Evolutionary conservation across 2,888 invertebrate species (phyloP).

Genomic region (Lithosia quadra): DNA sequence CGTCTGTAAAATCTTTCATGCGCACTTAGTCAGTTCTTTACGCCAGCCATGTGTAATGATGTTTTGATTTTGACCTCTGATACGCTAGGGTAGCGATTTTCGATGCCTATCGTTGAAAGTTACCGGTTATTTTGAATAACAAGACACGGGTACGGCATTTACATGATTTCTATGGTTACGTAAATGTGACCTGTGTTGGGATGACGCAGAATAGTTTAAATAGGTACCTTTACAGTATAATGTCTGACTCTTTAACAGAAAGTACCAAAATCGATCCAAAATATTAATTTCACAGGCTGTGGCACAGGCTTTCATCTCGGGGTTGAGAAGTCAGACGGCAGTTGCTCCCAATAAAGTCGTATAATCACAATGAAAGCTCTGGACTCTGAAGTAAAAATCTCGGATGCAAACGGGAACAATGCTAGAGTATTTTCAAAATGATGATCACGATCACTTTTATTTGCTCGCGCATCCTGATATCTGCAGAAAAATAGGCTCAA

Average conservation of each 20-base stretch:
- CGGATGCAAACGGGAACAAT: no score
- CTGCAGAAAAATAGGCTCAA: no score
- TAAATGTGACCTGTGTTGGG: conserved; percentile 39
- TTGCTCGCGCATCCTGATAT: no score
- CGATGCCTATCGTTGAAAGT: conserved; percentile 46
- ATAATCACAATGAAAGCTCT: no score
- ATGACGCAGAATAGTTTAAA: conserved; percentile 19
- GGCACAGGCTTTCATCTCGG: no score
- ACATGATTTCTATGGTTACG: conserved; percentile 44
- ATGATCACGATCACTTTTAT: no score
- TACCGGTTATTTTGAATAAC: conserved; percentile 50
- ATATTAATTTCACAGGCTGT: no score
- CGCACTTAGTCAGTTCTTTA: conserved; percentile 26
- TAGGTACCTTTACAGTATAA: conserved; percentile 21
- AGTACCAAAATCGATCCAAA: not conserved
- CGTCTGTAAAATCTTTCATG: conserved; percentile 63
- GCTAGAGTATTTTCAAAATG: no score
- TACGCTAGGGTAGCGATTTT: conserved; percentile 45
- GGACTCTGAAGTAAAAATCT: no score
- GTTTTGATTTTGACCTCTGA: conserved; percentile 71
- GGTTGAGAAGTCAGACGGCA: no score
- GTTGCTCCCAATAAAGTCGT: no score
- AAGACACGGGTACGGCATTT: conserved; percentile 44
- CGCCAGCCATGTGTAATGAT: conserved; percentile 69
- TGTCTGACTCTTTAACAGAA: conserved; percentile 11